Evolutionary conservation across 2,113 vertebrate species (phyloP).

Genomic region (Archocentrus centrarchus): DNA sequence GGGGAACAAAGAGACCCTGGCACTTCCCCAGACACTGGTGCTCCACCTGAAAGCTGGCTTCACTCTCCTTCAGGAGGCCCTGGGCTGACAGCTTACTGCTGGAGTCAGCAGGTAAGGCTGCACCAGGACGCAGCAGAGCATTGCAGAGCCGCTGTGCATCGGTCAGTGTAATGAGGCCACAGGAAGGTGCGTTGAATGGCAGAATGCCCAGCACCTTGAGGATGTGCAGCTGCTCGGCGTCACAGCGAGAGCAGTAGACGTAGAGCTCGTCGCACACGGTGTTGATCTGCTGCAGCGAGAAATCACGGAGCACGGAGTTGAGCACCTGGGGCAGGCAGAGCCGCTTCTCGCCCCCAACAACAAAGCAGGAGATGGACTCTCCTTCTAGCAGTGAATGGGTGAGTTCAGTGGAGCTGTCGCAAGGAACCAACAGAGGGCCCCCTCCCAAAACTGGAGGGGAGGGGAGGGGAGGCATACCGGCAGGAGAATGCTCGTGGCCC

Average conservation of each 20-base stretch:
- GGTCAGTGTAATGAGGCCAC: slow-evolving; percentile 95
- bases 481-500: slow-evolving; percentile 87
- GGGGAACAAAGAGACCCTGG: slow-evolving; percentile 95
- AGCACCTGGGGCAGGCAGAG: slow-evolving; percentile 97
- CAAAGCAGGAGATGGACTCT: slow-evolving; percentile 97
- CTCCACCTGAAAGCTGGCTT: slow-evolving; percentile 95
- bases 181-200: slow-evolving; percentile 96
- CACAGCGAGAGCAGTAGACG: slow-evolving; percentile 96
- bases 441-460: slow-evolving; percentile 92
- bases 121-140: slow-evolving; percentile 90
- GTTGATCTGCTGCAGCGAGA: slow-evolving; percentile 97
- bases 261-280: slow-evolving; percentile 96
- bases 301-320: slow-evolving; percentile 96
- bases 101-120: slow-evolving; percentile 84
- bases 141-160: slow-evolving; percentile 97
- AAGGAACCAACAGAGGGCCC: slow-evolving; percentile 93
- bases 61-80: slow-evolving; percentile 89
- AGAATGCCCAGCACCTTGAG: slow-evolving; percentile 97
- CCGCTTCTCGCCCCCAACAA: slow-evolving; percentile 96
- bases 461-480: slow-evolving; percentile 87
- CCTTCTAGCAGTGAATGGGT: slow-evolving; percentile 94
- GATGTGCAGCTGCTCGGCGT: slow-evolving; percentile 95
- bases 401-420: slow-evolving; percentile 96
- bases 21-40: slow-evolving; percentile 98
- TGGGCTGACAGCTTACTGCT: slow-evolving; percentile 84